Percentiles rank a stretch among this genome's conserved stretches.
Conservation (phyloP, 2,888 invertebrate species). For the Gymnosoma rotundatum region DNA sequence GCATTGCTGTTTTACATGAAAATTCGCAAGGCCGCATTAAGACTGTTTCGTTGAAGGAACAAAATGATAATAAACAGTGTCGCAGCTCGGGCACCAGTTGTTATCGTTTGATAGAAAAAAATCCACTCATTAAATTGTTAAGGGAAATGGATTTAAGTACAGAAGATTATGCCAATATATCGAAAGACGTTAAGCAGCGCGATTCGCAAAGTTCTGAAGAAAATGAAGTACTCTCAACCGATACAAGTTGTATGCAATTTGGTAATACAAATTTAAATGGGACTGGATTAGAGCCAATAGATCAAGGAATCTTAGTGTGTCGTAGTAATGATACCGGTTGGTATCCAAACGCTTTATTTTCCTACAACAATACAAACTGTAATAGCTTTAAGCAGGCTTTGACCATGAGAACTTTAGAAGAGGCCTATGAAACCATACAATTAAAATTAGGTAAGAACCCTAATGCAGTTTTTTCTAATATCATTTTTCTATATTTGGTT, state of each 20-base stretch:
- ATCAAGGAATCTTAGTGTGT: constrained; percentile 88
- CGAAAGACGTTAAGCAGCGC: constrained; percentile 74
- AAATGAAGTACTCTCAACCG: constrained; percentile 72
- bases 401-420: constrained; percentile 74
- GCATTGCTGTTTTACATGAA: constrained; percentile 86
- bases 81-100: constrained; percentile 72
- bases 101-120: constrained; percentile 77
- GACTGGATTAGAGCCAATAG: constrained; percentile 79
- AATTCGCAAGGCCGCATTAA: constrained; percentile 83
- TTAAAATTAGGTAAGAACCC: constrained; percentile 76
- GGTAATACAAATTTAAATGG: constrained; percentile 71
- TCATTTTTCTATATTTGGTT: background rate
- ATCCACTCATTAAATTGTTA: constrained; percentile 73
- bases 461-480: background rate
- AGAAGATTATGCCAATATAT: constrained; percentile 76
- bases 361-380: constrained; percentile 83
- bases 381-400: constrained; percentile 77
- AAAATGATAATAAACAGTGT: constrained; percentile 73
- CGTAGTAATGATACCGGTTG: constrained; percentile 85
- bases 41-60: constrained; percentile 82
- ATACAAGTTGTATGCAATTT: constrained; percentile 77
- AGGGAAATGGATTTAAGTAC: constrained; percentile 74
- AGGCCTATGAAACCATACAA: constrained; percentile 76
- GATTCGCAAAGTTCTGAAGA: constrained; percentile 62
- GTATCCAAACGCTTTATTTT: constrained; percentile 88